phyloP scores from a whole-genome alignment of 2,113 vertebrate species.

The Boulengeromyrus knoepffleri region DNA sequence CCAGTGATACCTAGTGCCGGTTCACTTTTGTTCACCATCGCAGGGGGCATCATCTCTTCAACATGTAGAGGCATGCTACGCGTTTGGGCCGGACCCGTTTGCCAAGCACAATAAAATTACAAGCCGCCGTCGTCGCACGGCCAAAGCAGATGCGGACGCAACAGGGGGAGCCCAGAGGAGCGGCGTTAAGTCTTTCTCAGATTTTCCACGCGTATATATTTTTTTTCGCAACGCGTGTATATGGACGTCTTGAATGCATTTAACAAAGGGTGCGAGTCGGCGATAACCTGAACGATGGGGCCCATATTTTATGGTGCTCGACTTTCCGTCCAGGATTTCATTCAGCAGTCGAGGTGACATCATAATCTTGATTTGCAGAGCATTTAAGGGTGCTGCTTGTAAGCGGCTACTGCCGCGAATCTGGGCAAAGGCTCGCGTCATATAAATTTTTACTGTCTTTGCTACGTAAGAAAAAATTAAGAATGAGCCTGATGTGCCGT shows the following conservation, averaged over 20 bases:
- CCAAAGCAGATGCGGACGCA: neutral
- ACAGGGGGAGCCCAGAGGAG: neutral
- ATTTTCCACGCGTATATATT: neutral
- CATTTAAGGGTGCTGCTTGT: neutral
- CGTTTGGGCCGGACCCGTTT: neutral
- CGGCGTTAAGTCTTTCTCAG: neutral
- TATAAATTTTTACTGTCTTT: neutral
- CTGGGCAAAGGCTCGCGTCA: neutral
- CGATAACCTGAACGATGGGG: neutral
- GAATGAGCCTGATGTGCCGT: neutral
- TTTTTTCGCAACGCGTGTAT: neutral
- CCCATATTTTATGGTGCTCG: neutral
- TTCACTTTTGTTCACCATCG: neutral
- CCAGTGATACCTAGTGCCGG: neutral
- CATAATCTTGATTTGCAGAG: neutral
- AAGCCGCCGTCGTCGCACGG: neutral
- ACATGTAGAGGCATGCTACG: neutral
- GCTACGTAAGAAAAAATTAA: neutral
- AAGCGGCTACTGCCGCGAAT: neutral
- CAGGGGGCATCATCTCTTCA: neutral
- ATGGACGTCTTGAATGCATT: neutral
- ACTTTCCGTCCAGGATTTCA: neutral
- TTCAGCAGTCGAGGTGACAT: neutral
- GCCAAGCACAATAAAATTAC: neutral
- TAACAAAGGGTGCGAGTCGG: neutral